A percentile compares a stretch with the other conserved stretches of the same genome.
Conservation (phyloP, 2,113 vertebrate genomes). For the Pampusana beccarii region DNA sequence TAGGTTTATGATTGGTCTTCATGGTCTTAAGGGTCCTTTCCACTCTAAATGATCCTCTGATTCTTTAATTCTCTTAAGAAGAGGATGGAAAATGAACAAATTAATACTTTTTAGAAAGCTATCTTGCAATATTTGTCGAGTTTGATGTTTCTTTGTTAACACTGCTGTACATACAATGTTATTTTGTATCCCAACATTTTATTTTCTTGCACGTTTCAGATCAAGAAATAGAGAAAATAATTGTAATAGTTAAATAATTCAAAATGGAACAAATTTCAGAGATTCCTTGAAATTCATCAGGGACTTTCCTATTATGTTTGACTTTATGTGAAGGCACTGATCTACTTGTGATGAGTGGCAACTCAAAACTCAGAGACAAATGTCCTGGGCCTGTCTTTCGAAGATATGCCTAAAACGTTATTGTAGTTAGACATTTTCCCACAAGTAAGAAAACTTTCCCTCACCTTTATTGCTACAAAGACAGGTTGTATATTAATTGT, state of each 20-base stretch:
- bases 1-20: not conserved
- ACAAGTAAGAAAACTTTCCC: not conserved
- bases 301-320: not conserved
- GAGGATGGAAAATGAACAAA: not conserved
- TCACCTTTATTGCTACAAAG: not conserved
- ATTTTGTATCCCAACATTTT: not conserved
- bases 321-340: not conserved
- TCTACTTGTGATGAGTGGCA: not conserved
- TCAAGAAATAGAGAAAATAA: not conserved
- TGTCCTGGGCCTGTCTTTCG: not conserved
- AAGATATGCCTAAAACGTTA: not conserved
- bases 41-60: not conserved
- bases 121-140: not conserved
- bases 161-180: not conserved
- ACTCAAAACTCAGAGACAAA: not conserved
- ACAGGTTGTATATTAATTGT: not conserved
- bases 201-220: not conserved
- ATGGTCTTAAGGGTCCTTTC: not conserved
- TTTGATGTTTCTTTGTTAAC: not conserved
- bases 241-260: not conserved
- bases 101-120: not conserved
- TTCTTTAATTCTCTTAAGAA: not conserved
- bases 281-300: not conserved
- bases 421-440: not conserved
- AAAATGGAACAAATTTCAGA: not conserved